Evolutionary conservation across 2,797 vertebrate genomes (phyloP).

Genomic region (Astyanax mexicanus): DNA sequence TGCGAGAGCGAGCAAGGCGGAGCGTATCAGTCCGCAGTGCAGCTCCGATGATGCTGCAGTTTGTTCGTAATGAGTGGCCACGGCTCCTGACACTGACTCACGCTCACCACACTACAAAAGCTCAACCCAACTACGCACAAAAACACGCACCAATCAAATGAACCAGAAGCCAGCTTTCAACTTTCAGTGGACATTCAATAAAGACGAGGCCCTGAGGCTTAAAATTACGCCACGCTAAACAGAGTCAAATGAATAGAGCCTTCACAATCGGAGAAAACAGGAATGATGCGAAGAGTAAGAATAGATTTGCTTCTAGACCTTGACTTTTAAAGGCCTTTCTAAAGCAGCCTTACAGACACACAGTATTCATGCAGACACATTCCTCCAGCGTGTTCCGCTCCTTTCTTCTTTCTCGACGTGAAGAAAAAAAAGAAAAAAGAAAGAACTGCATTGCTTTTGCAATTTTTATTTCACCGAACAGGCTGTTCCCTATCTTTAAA

Average conservation of each 20-base stretch:
- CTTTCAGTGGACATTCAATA: background rate
- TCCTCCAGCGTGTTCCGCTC: background rate
- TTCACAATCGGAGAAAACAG: background rate
- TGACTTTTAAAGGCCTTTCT: background rate
- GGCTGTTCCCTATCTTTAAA: background rate
- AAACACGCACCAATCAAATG: background rate
- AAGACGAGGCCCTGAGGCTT: background rate
- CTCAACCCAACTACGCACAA: conserved; percentile 10
- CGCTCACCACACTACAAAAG: conserved; percentile 24
- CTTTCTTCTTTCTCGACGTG: too few relatives aligned
- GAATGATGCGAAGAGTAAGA: background rate
- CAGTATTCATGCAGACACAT: background rate
- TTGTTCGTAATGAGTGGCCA: conserved; percentile 31
- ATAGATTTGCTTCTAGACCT: conserved; percentile 17
- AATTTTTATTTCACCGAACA: background rate
- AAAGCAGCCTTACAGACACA: background rate
- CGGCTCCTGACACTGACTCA: conserved; percentile 28
- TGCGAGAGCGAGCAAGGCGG: background rate
- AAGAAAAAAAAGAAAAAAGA: conserved; percentile 8
- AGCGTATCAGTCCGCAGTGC: background rate
- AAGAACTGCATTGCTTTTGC: background rate
- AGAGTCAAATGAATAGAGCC: conserved; percentile 2
- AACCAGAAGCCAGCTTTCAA: background rate
- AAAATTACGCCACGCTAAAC: background rate
- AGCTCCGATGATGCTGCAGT: background rate